Conservation (phyloP, 2,888 invertebrate species). For the Pheosia tremula region DNA sequence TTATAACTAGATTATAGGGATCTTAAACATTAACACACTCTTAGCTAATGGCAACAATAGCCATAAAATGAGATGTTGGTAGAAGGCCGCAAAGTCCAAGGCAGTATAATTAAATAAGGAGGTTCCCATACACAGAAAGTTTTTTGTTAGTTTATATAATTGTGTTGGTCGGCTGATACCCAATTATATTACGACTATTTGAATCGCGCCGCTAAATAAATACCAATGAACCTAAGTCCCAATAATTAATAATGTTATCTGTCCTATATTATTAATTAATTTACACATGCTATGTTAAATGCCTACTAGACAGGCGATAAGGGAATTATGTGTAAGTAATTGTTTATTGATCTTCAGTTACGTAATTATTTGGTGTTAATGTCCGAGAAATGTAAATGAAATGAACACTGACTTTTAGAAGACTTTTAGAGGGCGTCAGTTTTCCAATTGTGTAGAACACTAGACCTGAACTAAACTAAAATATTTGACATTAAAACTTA, state of each 20-base stretch:
- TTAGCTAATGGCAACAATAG: conserved; percentile 15
- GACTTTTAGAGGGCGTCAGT: neutral
- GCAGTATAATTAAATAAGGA: conserved; percentile 14
- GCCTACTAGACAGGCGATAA: neutral
- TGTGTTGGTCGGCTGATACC: neutral
- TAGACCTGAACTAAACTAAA: neutral
- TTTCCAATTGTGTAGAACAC: neutral
- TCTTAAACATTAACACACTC: conserved; percentile 11
- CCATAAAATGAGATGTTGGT: conserved; percentile 16
- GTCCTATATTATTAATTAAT: conserved; percentile 21
- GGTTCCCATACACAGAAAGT: conserved; percentile 7
- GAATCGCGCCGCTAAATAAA: neutral
- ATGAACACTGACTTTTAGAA: neutral
- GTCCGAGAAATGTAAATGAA: neutral
- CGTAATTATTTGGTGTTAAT: neutral
- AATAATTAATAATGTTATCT: conserved; percentile 11
- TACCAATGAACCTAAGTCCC: neutral
- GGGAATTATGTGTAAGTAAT: neutral
- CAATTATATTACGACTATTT: neutral
- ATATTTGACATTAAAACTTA: no score
- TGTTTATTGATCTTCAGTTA: neutral
- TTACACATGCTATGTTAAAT: conserved; percentile 18
- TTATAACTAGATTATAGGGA: conserved; percentile 19
- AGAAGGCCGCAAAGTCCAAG: conserved; percentile 21
- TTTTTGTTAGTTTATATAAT: neutral